phyloP scores from a whole-genome alignment of 2,888 invertebrate species.

The Saturnia pavonia region DNA sequence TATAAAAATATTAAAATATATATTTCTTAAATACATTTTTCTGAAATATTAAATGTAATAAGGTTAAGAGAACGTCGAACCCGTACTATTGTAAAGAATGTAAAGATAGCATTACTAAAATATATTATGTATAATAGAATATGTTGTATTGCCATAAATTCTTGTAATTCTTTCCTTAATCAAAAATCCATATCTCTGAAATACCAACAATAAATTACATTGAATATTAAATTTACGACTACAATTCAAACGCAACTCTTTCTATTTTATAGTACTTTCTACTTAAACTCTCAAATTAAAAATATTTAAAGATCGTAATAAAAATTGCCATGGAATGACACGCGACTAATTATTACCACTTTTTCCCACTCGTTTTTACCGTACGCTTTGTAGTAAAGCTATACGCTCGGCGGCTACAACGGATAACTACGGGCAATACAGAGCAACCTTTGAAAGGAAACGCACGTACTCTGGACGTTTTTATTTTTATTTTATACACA shows the following conservation, averaged over 20 bases:
- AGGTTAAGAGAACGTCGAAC: no score
- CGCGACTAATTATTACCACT: slow-evolving; percentile 7
- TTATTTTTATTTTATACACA: slow-evolving; percentile 37
- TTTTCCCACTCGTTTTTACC: slow-evolving; percentile 31
- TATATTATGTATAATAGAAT: no score
- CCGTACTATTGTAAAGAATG: no score
- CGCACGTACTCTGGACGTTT: slow-evolving; percentile 60
- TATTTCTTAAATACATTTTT: no score
- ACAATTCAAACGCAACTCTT: not conserved
- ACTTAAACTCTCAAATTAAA: not conserved
- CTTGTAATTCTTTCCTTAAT: no score
- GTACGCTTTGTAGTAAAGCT: slow-evolving; percentile 46
- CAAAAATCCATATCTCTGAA: not conserved
- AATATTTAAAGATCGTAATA: slow-evolving; percentile 8
- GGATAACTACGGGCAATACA: slow-evolving; percentile 60
- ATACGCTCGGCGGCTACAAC: slow-evolving; percentile 52
- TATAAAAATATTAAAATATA: no score
- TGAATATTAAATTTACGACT: not conserved
- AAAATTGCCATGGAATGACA: slow-evolving; percentile 12
- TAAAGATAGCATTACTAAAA: no score
- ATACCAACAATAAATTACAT: not conserved
- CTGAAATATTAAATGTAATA: no score
- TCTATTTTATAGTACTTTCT: slow-evolving; percentile 7
- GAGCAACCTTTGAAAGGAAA: slow-evolving; percentile 64
- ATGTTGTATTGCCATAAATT: no score